Base-by-base conservation (phyloP, 2,797 vertebrate genomes). In the Propithecus deckenii region DNA sequence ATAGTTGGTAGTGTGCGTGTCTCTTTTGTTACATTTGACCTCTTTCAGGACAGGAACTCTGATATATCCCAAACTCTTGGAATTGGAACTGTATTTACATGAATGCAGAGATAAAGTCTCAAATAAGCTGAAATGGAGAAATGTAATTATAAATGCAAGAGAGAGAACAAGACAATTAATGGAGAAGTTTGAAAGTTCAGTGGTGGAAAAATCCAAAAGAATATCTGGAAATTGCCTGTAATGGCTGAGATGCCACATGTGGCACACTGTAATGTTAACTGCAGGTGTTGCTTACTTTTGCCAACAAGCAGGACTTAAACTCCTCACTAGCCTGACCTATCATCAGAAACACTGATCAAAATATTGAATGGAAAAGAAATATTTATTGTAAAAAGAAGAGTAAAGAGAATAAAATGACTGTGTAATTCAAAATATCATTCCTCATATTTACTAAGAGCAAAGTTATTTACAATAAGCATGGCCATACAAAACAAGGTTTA, bases 341-440 rank as follows among this genome's bases (percentile, higher is more conserved):
- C 15, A 91, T 23, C 14, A 63, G 32, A 85, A 96, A 95, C 35
- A 86, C 5, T 86, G 52, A 86, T 83, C 71, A 87, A 89, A 94
- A 74, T 50, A 76, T 22, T 83, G n/a, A 75, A 13, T 15, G 86
- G 46, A 80, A 69, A 35, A 88, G 84, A 85, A 10, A 22, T 6
- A 32, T 63, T 81, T 38, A 61, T 48, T 41, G 78, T 65, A 43
- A 74, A 67, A 91, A 84, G 67, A 78, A 87, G 12, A n/a, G 5
- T 41, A 43, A 78, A 55, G 32, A 89, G 48, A 69, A 80, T 57
- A 59, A 88, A 96, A 83, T 55, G 59, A 74, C 14, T 85, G 72
- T 55, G 28, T n/a, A 93, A 76, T 52, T 83, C 20, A 92, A 96
- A 81, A 74, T 35, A 41, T 72, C 67, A 81, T 92, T 94, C 18